Evolutionary conservation across 37 sponge, comb jelly and placozoan species (phyloP), one percentile per base, ranked within the genome.

Genomic region (Chondrosia reniformis): DNA sequence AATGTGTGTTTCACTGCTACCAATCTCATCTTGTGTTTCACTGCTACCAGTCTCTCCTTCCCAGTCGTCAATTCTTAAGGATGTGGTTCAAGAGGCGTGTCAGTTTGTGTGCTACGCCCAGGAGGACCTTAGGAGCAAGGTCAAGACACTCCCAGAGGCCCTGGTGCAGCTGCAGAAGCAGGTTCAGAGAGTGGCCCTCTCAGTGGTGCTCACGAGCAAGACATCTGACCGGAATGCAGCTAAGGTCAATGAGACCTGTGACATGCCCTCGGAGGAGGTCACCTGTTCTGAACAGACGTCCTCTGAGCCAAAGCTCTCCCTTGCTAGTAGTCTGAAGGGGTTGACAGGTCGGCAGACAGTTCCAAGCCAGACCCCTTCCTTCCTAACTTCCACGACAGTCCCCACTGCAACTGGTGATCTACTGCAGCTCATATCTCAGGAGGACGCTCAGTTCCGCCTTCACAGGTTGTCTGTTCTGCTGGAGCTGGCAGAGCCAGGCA

Each of bases 401-500:
- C 8, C 8, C 6, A 25, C n/a, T 19, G 6, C 6, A 6, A 6
- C 61, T 30, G 8, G 8, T 25, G 6, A 25, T 19, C 6, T 19
- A 25, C n/a, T 6, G 61, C 6, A 59, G 6, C 61, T 59, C 61
- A 30, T 6, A 13, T 30, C 30, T 13, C 33, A 85, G 59, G 74
- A 49, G 6, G 79, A 72, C 33, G 25, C 85, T 44, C 55, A 85
- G 22, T 2, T 34, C 22, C 57, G 85, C 30, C 33, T 89, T 5
- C 82, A 81, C 52, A 44, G 90, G 32, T 63, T 89, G 49, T 45
- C 67, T 13, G 79, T 89, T 9, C 43, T 89, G 37, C 73, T 89
- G 85, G 74, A 89, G 9, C 57, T 79, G 33, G 77, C 82, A 38
- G 90, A 85, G 74, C 90, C 90, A 6, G 90, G 90, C 9, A 79